Evolutionary conservation across 53 echinoderm and acorn worm genomes (phyloP), one percentile per base, ranked within the genome.

Genomic region (Antedon mediterranea): DNA sequence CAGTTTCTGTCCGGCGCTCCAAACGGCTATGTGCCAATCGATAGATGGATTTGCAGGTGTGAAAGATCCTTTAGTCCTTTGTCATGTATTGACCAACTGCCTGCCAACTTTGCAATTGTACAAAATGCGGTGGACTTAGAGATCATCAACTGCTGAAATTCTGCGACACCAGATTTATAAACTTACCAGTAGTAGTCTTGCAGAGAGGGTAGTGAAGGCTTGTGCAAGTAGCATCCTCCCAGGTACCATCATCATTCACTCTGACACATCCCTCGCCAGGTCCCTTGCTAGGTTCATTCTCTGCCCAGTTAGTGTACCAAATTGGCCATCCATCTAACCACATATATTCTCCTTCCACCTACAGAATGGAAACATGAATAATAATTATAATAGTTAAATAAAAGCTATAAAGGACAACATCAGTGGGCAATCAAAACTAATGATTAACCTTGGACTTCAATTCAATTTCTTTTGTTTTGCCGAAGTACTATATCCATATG

Each of bases 321-420:
- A 85, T 43, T 15, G 91, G 91, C 83, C 84, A 88, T 5, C 85
- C 83, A 80, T 91, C 88, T 6, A 77, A 44, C 90, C 90, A 90
- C 18, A 75, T 78, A 76, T 88, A 91, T 32, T 81, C 85, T 20
- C 91, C 91, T 27, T 73, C 43, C 71, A 72, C 33, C 90, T 90
- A 33, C 28, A 74, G 34, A 32, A 4, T 3, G 32, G 31, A 32
- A 33, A 26, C 7, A 8, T 8, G 3, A 81, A 29, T 4, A 74
- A 57, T 0, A 4, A 3, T 26, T n/a, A 28, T 0, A n/a, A n/a
- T n/a, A 15, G n/a, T 31, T 6, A 30, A 4, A 73, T 4, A 0
- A 0, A 57, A 2, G 2, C 23, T 41, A 26, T 41, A 2, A 18
- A 18, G 70, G 15, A 57, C 15, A 57, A 15, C 26, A 18, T 57